These are phyloP conservation scores for Morinoia aosen DNA, from an alignment of 2,888 invertebrate species.

Conservation along the genomic window DNA sequence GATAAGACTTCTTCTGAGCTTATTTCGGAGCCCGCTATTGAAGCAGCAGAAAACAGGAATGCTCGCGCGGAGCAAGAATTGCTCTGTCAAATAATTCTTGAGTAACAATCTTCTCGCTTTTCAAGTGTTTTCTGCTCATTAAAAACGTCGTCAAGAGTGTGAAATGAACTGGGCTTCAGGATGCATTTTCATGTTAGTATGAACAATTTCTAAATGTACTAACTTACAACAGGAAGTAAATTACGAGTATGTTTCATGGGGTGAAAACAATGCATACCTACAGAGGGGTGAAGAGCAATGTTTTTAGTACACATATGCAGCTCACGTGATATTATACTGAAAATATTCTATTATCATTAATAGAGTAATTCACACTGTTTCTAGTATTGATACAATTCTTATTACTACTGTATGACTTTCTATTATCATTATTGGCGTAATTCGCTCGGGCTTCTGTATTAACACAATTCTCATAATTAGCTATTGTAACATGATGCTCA, in stretches of 20 bases:
- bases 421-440: not conserved
- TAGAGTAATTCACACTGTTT: not conserved
- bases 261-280: not conserved
- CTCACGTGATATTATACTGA: too few relatives aligned
- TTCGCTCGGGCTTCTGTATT: not conserved
- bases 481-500: too few relatives aligned
- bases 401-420: not conserved
- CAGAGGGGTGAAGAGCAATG: too few relatives aligned
- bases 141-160: not conserved
- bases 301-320: too few relatives aligned
- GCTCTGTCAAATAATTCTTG: slow-evolving; percentile 4
- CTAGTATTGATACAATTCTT: not conserved
- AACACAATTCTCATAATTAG: not conserved
- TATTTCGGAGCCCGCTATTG: not conserved
- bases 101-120: not conserved
- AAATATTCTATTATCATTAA: too few relatives aligned
- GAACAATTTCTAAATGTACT: not conserved
- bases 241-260: not conserved
- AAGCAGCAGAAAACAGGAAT: not conserved
- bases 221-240: not conserved
- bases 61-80: not conserved
- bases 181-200: not conserved
- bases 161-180: not conserved
- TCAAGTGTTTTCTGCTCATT: slow-evolving; percentile 9
- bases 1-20: not conserved